phyloP scores from a whole-genome alignment of 2,797 vertebrate species.

The Arremon aurantiirostris region DNA sequence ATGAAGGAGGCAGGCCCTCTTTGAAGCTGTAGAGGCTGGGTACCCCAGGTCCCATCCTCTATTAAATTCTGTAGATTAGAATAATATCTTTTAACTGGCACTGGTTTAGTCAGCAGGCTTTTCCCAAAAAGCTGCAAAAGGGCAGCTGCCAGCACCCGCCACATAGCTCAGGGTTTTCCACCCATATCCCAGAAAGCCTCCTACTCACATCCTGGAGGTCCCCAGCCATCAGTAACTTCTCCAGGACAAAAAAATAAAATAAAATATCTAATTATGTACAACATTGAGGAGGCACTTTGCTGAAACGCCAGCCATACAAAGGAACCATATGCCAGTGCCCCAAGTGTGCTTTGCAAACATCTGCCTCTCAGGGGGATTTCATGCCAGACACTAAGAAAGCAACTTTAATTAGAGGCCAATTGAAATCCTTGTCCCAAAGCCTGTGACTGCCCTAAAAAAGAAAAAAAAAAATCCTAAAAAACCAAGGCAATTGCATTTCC shows the following conservation, averaged over 20 bases:
- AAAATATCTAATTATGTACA: conserved; percentile 64
- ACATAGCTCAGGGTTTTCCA: background rate
- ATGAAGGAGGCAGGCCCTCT: background rate
- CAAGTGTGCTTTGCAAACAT: conserved; percentile 60
- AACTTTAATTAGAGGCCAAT: conserved; percentile 65
- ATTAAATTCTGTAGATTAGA: background rate
- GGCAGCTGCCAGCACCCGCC: conserved; percentile 6
- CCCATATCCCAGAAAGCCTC: background rate
- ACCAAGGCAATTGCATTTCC: background rate
- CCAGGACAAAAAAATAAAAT: conserved; percentile 20
- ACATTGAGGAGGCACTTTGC: conserved; percentile 33
- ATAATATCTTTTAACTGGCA: background rate
- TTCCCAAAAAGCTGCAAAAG: background rate
- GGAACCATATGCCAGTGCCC: conserved; percentile 60
- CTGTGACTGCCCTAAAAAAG: background rate
- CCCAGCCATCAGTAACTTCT: background rate
- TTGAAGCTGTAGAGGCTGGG: background rate
- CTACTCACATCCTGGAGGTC: background rate
- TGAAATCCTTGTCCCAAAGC: conserved; percentile 38
- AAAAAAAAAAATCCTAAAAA: background rate
- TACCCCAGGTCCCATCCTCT: background rate
- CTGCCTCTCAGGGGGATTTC: conserved; percentile 63
- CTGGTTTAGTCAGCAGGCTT: background rate
- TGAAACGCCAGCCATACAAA: conserved; percentile 45
- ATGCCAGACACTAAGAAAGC: conserved; percentile 61